Evolutionary conservation across 1,140 invertebrate species (phyloP), one percentile per base, ranked within the genome.

Genomic region (Drosophila sp.): DNA sequence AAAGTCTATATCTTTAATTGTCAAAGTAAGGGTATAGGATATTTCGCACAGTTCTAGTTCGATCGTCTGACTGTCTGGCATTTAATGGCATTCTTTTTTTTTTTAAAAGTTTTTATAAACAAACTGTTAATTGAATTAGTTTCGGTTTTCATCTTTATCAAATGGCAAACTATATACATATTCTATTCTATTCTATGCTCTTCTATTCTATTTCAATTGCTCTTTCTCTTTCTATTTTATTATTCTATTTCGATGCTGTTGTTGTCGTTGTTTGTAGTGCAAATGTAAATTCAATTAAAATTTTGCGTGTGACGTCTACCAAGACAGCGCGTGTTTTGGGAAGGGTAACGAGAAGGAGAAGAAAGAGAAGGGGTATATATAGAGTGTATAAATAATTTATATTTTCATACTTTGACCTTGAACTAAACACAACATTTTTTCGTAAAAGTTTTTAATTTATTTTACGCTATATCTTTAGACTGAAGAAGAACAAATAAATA

Each of bases 211-310:
- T 50, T 50, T 50, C 7, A 3, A 33, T 64, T 23, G 25, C n/a
- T 64, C 40, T 56, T 25, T 38, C 30, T 50, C 27, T 57, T 50
- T 50, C 44, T 50, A 50, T 50, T 50, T 50, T 50, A 50, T 50
- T 50, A 50, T 50, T 70, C 32, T 56, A 25, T 56, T n/a, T 40
- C 47, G 33, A 30, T 58, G n/a, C 23, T n/a, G 23, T 60, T 40
- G 60, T 41, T n/a, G 41, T 6, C 60, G 25, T 63, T 25, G 57
- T 29, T 60, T 50, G 23, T 50, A 68, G 66, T 67, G 61, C 29
- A 76, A 79, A 79, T 86, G 83, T 87, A 87, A 86, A 83, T 87
- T 87, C 76, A 86, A 86, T 86, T 87, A 87, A 87, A 83, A 79
- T 82, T 82, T 82, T 71, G 79, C 83, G 76, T 86, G 76, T 86